phyloP scores from a whole-genome alignment of 1,140 invertebrate species.

The Bathynomus jamesi region DNA sequence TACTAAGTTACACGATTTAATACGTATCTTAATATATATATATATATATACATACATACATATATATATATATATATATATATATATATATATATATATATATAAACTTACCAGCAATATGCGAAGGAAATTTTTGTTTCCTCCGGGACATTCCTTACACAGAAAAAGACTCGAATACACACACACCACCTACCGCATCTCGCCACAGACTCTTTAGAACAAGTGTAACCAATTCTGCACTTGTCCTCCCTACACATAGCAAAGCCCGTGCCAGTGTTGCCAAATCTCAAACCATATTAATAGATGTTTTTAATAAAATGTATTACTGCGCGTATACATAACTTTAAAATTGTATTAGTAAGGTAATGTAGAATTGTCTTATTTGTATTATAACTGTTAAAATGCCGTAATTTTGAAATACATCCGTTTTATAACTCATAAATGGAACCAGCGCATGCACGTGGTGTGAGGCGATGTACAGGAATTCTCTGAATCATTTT shows the following conservation, averaged over 20 bases:
- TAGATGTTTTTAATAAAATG: background rate
- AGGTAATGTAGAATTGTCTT: background rate
- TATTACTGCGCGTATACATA: background rate
- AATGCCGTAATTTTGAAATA: background rate
- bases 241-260: background rate
- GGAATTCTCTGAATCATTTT: too few relatives aligned
- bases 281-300: background rate
- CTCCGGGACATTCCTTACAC: background rate
- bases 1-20: too few relatives aligned
- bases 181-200: background rate
- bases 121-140: background rate
- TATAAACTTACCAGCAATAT: background rate
- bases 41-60: background rate
- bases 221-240: background rate
- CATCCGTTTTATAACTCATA: background rate
- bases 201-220: background rate
- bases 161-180: background rate
- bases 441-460: background rate
- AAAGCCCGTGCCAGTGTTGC: background rate
- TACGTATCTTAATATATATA: background rate
- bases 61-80: constrained; percentile 3
- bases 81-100: constrained; percentile 3
- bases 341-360: background rate
- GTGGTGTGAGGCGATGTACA: background rate
- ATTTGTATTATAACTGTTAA: background rate